These are phyloP conservation scores for Lycaena phlaeas DNA, from an alignment of 2,888 invertebrate species.

Conservation along the genomic window DNA sequence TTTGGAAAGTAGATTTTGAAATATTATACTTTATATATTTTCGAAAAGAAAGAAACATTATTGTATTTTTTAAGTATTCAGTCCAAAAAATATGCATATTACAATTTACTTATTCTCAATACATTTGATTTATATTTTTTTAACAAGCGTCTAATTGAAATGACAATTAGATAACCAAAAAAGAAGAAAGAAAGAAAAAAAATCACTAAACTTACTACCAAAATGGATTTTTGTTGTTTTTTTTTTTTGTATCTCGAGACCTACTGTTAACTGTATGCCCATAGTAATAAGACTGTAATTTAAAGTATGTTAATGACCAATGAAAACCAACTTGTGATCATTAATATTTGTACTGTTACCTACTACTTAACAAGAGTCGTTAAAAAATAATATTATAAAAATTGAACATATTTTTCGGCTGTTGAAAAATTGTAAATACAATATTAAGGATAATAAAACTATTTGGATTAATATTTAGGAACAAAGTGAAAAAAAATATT, in stretches of 20 bases:
- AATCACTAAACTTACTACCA: no score
- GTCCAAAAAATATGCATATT: constrained; percentile 46
- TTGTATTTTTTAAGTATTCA: constrained; percentile 49
- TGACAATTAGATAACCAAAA: no score
- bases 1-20: constrained; percentile 72
- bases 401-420: constrained; percentile 74
- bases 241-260: constrained; percentile 39
- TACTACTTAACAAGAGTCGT: constrained; percentile 75
- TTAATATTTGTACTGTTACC: constrained; percentile 75
- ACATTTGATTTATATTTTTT: neutral
- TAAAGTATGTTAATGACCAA: constrained; percentile 75
- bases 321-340: constrained; percentile 76
- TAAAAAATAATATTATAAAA: constrained; percentile 72
- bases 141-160: no score
- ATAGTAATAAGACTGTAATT: constrained; percentile 64
- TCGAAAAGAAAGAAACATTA: constrained; percentile 56
- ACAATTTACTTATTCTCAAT: neutral
- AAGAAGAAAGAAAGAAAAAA: no score
- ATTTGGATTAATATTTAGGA: constrained; percentile 74
- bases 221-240: constrained; percentile 14
- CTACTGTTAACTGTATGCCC: constrained; percentile 65
- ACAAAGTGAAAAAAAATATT: constrained; percentile 64
- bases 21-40: constrained; percentile 56
- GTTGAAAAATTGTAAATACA: constrained; percentile 74
- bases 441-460: constrained; percentile 72